Evolutionary conservation across 1,140 invertebrate species (phyloP).

Genomic region (Venturia canescens): DNA sequence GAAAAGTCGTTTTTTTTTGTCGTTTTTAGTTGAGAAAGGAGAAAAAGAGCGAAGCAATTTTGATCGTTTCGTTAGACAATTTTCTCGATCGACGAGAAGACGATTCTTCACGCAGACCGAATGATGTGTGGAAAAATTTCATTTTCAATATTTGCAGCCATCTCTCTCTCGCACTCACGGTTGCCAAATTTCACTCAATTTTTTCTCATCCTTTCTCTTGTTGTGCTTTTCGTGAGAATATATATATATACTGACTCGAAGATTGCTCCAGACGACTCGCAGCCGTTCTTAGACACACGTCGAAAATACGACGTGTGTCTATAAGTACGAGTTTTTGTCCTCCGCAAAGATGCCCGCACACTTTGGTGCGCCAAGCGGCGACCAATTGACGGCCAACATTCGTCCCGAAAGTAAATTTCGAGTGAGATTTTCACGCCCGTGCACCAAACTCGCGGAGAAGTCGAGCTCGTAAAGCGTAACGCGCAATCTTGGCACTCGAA

Average conservation of each 20-base stretch:
- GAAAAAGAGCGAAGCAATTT: no score
- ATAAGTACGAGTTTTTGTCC: background rate
- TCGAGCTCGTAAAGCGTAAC: constrained; percentile 49
- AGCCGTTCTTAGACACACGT: background rate
- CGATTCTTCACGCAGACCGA: no score
- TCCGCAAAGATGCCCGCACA: no score
- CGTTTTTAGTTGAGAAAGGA: no score
- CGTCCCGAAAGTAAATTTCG: background rate
- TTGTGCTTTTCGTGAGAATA: no score
- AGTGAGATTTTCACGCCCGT: constrained; percentile 14
- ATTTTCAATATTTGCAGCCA: no score
- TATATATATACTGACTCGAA: background rate
- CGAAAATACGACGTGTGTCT: constrained; percentile 1
- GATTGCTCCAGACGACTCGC: background rate
- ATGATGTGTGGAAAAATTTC: no score
- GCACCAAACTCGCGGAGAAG: constrained; percentile 17
- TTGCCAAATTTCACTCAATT: constrained; percentile 1
- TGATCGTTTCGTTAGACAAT: no score
- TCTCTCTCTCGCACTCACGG: no score
- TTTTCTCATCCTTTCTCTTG: background rate
- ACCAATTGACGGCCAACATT: background rate
- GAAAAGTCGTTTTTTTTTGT: no score
- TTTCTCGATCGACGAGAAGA: no score
- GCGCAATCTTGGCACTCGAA: constrained; percentile 53
- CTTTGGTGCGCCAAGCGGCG: background rate